These are phyloP conservation scores for Eptesicus fuscus DNA, from an alignment of 2,113 vertebrate genomes.

Conservation along the genomic window DNA sequence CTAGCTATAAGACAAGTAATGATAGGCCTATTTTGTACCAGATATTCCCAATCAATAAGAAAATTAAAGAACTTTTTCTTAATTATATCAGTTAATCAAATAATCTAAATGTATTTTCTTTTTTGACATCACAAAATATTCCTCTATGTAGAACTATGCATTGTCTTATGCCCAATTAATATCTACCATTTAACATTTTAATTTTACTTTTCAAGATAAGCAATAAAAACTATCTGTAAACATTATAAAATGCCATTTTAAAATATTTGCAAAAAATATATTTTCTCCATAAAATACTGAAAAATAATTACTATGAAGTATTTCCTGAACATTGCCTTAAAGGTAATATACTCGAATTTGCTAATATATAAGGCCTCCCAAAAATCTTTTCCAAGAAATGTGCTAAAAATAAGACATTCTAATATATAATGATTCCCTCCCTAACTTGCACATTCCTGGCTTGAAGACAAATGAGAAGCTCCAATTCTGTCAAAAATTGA, in stretches of 20 bases:
- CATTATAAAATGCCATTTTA: not conserved
- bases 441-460: not conserved
- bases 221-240: not conserved
- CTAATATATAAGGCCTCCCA: not conserved
- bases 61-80: not conserved
- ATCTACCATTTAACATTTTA: not conserved
- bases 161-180: not conserved
- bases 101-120: not conserved
- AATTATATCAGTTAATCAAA: not conserved
- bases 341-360: not conserved
- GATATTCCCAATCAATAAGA: not conserved
- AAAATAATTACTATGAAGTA: not conserved
- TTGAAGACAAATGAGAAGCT: not conserved
- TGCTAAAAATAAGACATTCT: not conserved
- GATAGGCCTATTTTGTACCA: not conserved
- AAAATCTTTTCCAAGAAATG: conserved; percentile 27
- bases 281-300: not conserved
- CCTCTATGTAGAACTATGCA: not conserved
- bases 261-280: not conserved
- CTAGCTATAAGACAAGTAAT: not conserved
- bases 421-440: not conserved
- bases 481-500: not conserved
- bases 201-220: not conserved
- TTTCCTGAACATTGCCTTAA: not conserved
- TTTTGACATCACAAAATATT: not conserved